Base-by-base conservation (phyloP, 2,113 vertebrate species). In the Corythornis cristatus region DNA sequence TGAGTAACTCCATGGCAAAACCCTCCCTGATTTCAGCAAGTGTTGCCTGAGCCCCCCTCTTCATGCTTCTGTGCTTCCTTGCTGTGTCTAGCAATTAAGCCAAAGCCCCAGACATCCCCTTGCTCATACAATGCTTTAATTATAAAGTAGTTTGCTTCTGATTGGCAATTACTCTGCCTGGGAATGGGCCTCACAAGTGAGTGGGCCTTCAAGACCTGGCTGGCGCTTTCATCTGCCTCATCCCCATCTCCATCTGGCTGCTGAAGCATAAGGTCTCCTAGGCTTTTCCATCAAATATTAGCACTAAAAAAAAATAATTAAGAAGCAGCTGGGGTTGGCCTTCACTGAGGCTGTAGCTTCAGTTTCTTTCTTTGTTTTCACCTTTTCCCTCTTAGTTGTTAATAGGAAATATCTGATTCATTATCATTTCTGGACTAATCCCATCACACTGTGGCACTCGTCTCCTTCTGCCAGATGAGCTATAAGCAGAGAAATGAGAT, bases 41-140 rank as follows among this genome's bases (percentile, higher is more conserved):
- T 53, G 43, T 72, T 93, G 88, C 37, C 77, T 94, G 46, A 76
- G 31, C 51, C 79, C n/a, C 35, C 83, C 76, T 86, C 33, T 71
- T 77, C 15, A 3, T 60, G 62, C 10, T 9, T 80, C 68, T 88
- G 53, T 76, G 89, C 92, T 86, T 92, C 74, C 46, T 33, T 76
- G 75, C 35, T 51, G 56, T 0, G 2, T 45, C 73, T 64, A 50
- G 80, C 94, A 86, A 95, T 94, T 88, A 94, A 88, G 72, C 54
- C 46, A 75, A 84, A 89, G 42, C 66, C 65, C 66, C 81, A 92
- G 83, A 85, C 76, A 90, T 90, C 79, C 70, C 58, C 33, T 77
- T 90, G 89, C 78, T 93, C 87, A 90, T 90, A 84, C 86, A 93
- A 67, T 83, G 43, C 46, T 92, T 91, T 94, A 94, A 95, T 97